Conservation (phyloP, 2,797 vertebrate genomes). For the Hylomyscus alleni region DNA sequence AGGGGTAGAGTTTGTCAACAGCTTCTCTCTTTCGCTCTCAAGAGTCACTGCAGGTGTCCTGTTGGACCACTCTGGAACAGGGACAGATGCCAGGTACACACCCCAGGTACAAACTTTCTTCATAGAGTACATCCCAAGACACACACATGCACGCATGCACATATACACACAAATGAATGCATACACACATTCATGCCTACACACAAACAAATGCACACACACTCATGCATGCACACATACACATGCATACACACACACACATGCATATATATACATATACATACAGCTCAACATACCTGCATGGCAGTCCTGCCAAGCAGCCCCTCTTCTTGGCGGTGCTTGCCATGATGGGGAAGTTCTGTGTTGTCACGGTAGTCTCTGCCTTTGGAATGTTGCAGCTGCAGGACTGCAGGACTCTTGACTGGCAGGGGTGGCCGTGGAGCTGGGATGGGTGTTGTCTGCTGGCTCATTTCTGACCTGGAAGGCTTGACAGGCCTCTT, state of each 20-base stretch:
- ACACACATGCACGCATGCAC: fast-evolving
- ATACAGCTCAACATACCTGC: conserved; percentile 76
- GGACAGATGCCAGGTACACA: neutral
- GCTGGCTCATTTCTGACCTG: conserved; percentile 90
- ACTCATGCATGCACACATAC: fast-evolving
- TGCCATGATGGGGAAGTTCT: conserved; percentile 91
- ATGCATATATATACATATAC: no score
- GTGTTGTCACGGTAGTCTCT: conserved; percentile 94
- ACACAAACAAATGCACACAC: no score
- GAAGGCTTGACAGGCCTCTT: conserved; percentile 93
- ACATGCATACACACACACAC: neutral
- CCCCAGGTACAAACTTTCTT: neutral
- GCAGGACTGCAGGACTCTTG: conserved; percentile 91
- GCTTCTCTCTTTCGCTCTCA: neutral
- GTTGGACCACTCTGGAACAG: no score
- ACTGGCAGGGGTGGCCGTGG: conserved; percentile 93
- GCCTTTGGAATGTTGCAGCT: conserved; percentile 89
- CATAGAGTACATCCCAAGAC: neutral
- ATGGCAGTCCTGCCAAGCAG: conserved; percentile 79
- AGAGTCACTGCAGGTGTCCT: neutral
- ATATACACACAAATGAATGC: no score
- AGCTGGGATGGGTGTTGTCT: conserved; percentile 45
- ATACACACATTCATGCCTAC: no score
- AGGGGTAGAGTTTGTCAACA: neutral
- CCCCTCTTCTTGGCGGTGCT: conserved; percentile 86